Evolutionary conservation across 2,797 vertebrate genomes (phyloP).

Genomic region (Parauchenoglanis ngamensis): DNA sequence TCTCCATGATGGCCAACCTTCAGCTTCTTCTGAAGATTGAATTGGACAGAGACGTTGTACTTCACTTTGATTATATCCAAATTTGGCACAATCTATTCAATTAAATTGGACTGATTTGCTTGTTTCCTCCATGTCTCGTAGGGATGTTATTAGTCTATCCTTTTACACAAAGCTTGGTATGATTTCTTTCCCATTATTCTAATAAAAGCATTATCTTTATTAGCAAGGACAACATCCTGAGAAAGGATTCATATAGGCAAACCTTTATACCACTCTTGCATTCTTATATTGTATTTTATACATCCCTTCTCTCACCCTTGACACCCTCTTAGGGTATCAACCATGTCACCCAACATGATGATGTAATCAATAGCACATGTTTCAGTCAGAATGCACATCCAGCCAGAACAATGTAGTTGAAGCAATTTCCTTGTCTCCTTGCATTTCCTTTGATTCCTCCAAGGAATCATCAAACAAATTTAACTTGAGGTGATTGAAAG

Average conservation of each 20-base stretch:
- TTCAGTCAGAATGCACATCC: neutral
- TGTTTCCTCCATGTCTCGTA: neutral
- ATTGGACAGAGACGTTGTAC: conserved; percentile 1
- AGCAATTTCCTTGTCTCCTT: conserved; percentile 24
- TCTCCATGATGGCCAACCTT: conserved; percentile 94
- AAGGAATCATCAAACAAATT: conserved; percentile 1
- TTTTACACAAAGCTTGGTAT: neutral
- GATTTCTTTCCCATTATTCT: neutral
- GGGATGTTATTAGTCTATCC: neutral
- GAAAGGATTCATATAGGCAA: neutral
- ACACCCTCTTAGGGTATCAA: neutral
- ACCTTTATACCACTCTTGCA: neutral
- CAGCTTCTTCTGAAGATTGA: conserved; percentile 78
- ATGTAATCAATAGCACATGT: neutral
- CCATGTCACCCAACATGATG: neutral
- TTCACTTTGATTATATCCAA: neutral
- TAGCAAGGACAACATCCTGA: neutral
- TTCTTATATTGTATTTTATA: neutral
- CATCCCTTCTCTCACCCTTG: neutral
- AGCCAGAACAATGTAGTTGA: neutral
- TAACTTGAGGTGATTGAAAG: neutral
- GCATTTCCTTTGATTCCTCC: conserved; percentile 13
- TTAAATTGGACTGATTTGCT: neutral
- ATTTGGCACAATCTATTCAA: neutral
- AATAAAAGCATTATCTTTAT: neutral